These are phyloP conservation scores for Hafferia zeledoni DNA, from an alignment of 2,797 vertebrate species.

Conservation along the genomic window DNA sequence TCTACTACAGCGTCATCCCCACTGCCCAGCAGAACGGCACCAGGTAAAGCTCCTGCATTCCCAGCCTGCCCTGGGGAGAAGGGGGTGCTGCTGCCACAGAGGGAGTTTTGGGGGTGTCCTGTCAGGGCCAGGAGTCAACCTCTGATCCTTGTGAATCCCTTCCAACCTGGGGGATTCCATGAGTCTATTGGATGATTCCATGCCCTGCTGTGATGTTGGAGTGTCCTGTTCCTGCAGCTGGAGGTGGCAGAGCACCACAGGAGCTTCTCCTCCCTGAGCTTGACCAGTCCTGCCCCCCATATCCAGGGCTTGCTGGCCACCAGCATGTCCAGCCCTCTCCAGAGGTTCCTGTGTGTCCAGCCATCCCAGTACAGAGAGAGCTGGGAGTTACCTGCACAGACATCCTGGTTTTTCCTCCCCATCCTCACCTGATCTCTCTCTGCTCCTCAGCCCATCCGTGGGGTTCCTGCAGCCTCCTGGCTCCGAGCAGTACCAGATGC, in stretches of 20 bases:
- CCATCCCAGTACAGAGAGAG: neutral
- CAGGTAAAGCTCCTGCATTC: constrained; percentile 77
- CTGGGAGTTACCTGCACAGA: neutral
- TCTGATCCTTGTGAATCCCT: neutral
- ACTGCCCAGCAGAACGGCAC: constrained; percentile 94
- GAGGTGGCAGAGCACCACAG: neutral
- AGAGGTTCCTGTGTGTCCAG: neutral
- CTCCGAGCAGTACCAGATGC: constrained; percentile 96
- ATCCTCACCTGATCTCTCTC: neutral
- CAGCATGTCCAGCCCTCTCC: neutral
- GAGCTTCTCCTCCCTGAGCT: neutral
- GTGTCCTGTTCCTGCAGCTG: neutral
- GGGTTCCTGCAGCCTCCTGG: constrained; percentile 92
- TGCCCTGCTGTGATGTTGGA: neutral
- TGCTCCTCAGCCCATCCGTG: constrained; percentile 86
- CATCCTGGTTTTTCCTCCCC: neutral
- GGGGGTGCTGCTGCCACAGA: neutral
- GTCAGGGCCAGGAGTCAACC: neutral
- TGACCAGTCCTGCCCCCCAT: neutral
- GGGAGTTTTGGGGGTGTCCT: neutral
- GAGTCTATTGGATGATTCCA: neutral
- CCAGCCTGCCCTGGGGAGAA: neutral
- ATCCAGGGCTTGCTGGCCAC: neutral
- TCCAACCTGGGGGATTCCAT: accelerated
- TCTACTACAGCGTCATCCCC: constrained; percentile 96